Evolutionary conservation across 2,113 vertebrate species (phyloP).

Genomic region (Bucco capensis): DNA sequence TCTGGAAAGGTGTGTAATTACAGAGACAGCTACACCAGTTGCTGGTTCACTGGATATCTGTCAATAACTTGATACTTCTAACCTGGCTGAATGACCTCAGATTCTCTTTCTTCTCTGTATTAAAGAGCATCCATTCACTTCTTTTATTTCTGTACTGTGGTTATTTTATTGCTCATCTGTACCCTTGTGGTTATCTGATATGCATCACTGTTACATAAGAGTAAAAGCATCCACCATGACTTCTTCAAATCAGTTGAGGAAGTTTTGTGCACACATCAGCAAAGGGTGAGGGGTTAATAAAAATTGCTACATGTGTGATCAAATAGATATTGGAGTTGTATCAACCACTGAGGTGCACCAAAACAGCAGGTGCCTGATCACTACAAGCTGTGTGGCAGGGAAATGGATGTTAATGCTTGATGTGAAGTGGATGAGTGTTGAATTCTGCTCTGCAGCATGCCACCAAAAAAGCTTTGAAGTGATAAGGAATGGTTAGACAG

Average conservation of each 20-base stretch:
- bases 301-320: neutral
- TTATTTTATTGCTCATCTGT: slow-evolving; percentile 9
- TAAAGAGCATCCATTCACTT: neutral
- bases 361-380: neutral
- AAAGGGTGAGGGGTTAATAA: neutral
- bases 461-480: neutral
- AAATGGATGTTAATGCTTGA: neutral
- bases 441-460: neutral
- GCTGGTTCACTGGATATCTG: slow-evolving; percentile 9
- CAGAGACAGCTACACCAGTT: neutral
- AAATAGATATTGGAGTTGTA: neutral
- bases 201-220: neutral
- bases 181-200: slow-evolving; percentile 18
- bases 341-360: neutral
- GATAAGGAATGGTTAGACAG: neutral
- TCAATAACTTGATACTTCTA: slow-evolving; percentile 7
- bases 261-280: neutral
- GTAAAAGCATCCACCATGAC: neutral
- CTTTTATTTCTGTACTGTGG: neutral
- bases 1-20: neutral
- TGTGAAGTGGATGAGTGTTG: neutral
- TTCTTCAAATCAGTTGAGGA: neutral
- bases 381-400: neutral
- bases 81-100: slow-evolving; percentile 29
- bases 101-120: slow-evolving; percentile 24